Conservation (phyloP, 2,888 invertebrate species). For the Catocala fraxini region DNA sequence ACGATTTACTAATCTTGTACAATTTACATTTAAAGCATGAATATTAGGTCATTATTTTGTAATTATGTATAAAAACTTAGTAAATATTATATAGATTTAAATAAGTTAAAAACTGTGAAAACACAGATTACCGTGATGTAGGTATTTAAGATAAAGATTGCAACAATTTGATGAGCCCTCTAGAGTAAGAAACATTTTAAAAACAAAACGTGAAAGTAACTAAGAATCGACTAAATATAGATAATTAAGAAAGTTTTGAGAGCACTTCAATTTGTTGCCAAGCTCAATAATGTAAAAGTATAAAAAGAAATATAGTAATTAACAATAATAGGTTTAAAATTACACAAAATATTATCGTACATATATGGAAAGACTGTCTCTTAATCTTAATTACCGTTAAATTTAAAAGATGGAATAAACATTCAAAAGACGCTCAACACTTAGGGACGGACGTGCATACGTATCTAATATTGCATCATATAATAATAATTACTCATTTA, state of each 20-base stretch:
- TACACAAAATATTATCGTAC: conserved; percentile 23
- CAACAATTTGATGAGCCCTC: background rate
- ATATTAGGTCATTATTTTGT: conserved; percentile 43
- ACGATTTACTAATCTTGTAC: conserved; percentile 46
- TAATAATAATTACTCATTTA: conserved; percentile 34
- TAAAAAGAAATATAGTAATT: conserved; percentile 20
- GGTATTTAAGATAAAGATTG: background rate
- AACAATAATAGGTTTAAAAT: conserved; percentile 32
- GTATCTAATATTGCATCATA: conserved; percentile 51
- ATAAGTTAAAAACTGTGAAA: conserved; percentile 22
- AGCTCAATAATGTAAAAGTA: conserved; percentile 9
- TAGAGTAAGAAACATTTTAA: conserved; percentile 1
- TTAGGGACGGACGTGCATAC: conserved; percentile 49
- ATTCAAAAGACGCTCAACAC: conserved; percentile 39
- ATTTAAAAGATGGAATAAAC: conserved; percentile 36
- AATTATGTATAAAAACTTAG: conserved; percentile 35
- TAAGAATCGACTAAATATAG: background rate
- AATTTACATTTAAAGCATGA: conserved; percentile 54
- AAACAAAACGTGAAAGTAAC: background rate
- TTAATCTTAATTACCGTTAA: conserved; percentile 29
- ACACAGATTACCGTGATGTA: conserved; percentile 32
- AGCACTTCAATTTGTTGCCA: conserved; percentile 1
- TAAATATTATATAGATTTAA: conserved; percentile 7
- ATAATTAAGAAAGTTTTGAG: background rate
- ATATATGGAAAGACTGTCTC: conserved; percentile 50